Evolutionary conservation across 2,888 invertebrate species (phyloP), one percentile per base, ranked within the genome.

Genomic region (Monoplex corrugatus): DNA sequence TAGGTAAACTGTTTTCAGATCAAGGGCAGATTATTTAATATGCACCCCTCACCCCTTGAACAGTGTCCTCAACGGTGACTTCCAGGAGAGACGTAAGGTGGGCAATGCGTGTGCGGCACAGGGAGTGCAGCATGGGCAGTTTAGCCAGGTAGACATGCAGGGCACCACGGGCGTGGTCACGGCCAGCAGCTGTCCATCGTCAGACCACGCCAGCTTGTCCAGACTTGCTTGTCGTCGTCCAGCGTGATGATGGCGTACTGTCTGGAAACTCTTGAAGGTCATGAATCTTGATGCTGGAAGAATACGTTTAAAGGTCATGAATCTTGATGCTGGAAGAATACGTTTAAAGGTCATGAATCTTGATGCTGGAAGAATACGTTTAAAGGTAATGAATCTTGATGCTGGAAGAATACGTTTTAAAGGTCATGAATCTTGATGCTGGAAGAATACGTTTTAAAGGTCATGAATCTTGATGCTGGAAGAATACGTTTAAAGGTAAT

Each of bases 101-200:
- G 43, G 98, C 98, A 89, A 98, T 97, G 92, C 98, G 97, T 0
- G 98, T 98, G 1, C 97, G 97, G 94, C 97, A 97, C 0, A 98
- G 97, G 35, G 98, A 98, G 91, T 97, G 97, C 90, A 99, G 96
- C 93, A 98, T 97, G 63, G 98, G 98, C 95, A 99, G 97, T 93
- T 98, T 97, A 19, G 98, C 98, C 89, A 99, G 97, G 96, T 98
- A 99, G 83, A 99, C 98, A 95, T 97, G 97, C 87, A 99, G 97
- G 90, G 97, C 97, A 38, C 96, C 96, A 90, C 96, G 68, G 97
- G 97, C 2, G 98, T 97, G 87, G 97, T 97, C 8, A 98, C 97
- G 0, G 98, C 98, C 90, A 99, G 96, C 93, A 99, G 97, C 92
- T 99, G 98, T 0, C 99, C 99, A 96, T 99, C 99, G 32, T 97